Conservation (phyloP, 2,113 vertebrate species). For the Periophthalmodon schlosseri region DNA sequence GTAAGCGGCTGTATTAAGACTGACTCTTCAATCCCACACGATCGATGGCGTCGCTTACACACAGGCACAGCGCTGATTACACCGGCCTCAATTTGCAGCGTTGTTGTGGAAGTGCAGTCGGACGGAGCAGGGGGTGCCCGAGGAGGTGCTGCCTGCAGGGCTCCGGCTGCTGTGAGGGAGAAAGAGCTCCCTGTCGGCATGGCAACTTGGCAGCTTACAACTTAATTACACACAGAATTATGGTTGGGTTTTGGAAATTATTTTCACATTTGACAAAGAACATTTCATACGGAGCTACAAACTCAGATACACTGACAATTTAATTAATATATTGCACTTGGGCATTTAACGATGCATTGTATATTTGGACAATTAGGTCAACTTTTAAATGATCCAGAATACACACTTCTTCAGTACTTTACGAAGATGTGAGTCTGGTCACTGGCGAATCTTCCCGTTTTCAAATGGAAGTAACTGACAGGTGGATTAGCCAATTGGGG, state of each 20-base stretch:
- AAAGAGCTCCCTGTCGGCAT: constrained; percentile 22
- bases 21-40: constrained; percentile 74
- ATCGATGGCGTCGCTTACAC: constrained; percentile 73
- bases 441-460: too few relatives aligned
- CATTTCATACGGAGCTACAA: too few relatives aligned
- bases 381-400: too few relatives aligned
- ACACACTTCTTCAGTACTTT: too few relatives aligned
- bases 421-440: too few relatives aligned
- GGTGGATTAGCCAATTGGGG: too few relatives aligned
- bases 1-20: constrained; percentile 66
- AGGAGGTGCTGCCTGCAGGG: constrained; percentile 35
- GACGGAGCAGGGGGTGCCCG: constrained; percentile 1
- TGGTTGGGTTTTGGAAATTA: background rate
- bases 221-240: constrained; percentile 24
- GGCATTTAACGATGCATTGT: too few relatives aligned
- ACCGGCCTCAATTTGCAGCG: constrained; percentile 65
- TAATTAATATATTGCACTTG: background rate
- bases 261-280: background rate
- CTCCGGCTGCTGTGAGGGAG: constrained; percentile 11
- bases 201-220: constrained; percentile 19
- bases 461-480: too few relatives aligned
- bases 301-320: too few relatives aligned
- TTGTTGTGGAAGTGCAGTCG: constrained; percentile 34
- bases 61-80: constrained; percentile 70
- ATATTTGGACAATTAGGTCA: too few relatives aligned